Conservation (phyloP, 2,888 invertebrate species). For the Drosophila mettleri region DNA sequence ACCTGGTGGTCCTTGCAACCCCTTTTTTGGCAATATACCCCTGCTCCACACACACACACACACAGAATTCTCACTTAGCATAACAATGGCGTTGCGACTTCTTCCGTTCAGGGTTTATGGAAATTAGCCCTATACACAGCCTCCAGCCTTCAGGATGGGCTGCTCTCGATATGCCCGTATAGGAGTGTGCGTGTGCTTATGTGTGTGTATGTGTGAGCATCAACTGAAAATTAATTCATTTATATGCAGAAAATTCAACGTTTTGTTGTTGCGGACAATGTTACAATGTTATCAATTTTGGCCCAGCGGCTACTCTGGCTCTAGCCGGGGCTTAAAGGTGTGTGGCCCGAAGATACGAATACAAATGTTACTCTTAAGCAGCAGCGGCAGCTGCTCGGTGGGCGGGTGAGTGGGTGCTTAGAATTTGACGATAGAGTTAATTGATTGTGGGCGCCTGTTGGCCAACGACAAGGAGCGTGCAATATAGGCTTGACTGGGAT, state of each 20-base stretch:
- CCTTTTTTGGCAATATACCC: slow-evolving; percentile 50
- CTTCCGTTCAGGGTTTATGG: slow-evolving; percentile 71
- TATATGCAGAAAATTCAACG: slow-evolving; percentile 80
- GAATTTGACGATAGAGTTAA: slow-evolving; percentile 46
- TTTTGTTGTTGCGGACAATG: slow-evolving; percentile 59
- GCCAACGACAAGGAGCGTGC: neutral
- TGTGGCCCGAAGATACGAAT: slow-evolving; percentile 39
- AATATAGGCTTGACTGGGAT: slow-evolving; percentile 28
- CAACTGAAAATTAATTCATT: slow-evolving; percentile 82
- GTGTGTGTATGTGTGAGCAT: slow-evolving; percentile 27
- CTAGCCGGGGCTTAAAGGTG: slow-evolving; percentile 48
- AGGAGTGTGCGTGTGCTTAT: neutral
- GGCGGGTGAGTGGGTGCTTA: slow-evolving; percentile 16
- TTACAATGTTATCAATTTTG: slow-evolving; percentile 80
- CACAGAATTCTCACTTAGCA: slow-evolving; percentile 62
- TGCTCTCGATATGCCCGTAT: slow-evolving; percentile 23
- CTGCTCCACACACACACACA: slow-evolving; percentile 1
- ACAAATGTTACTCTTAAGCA: slow-evolving; percentile 22
- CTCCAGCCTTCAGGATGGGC: slow-evolving; percentile 53
- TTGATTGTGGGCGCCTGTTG: slow-evolving; percentile 52
- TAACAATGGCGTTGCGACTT: slow-evolving; percentile 79
- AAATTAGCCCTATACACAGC: slow-evolving; percentile 76
- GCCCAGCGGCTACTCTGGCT: slow-evolving; percentile 62
- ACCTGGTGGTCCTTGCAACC: slow-evolving; percentile 71
- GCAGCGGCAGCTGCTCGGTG: slow-evolving; percentile 9